These are phyloP conservation scores for Mastomys natalensis DNA, from an alignment of 2,113 vertebrate genomes.

Conservation along the genomic window DNA sequence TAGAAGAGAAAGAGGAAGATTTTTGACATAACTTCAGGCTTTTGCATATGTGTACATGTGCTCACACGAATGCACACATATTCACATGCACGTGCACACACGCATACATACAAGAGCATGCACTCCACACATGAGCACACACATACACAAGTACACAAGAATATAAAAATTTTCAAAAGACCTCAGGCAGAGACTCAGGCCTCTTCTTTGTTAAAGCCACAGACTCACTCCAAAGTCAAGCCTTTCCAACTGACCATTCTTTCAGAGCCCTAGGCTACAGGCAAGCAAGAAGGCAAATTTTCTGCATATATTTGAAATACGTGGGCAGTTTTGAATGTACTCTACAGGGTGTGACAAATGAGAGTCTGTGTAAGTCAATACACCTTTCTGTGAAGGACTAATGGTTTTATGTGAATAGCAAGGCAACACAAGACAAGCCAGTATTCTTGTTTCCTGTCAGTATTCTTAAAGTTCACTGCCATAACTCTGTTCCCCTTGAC, in stretches of 20 bases:
- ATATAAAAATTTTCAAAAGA: neutral
- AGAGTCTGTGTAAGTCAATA: conserved; percentile 87
- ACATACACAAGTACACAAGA: neutral
- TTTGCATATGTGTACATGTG: fast-evolving
- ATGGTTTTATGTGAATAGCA: conserved; percentile 83
- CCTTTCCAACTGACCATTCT: conserved; percentile 1
- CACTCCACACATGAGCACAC: neutral
- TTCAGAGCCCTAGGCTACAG: neutral
- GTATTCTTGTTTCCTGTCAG: conserved; percentile 81
- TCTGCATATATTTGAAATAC: conserved; percentile 76
- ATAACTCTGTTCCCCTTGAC: conserved; percentile 88
- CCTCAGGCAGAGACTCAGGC: too few relatives aligned
- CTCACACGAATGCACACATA: neutral
- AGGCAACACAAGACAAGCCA: conserved; percentile 66
- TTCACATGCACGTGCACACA: fast-evolving
- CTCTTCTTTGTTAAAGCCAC: neutral
- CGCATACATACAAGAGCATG: fast-evolving
- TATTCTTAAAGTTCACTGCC: conserved; percentile 88
- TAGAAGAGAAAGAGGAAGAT: neutral
- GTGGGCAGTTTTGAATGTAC: conserved; percentile 81
- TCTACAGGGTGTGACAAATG: conserved; percentile 85
- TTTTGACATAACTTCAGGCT: neutral
- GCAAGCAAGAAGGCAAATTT: conserved; percentile 68
- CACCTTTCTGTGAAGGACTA: conserved; percentile 79
- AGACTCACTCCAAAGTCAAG: neutral